phyloP scores from a whole-genome alignment of 2,113 vertebrate genomes.

The Etheostoma cragini region DNA sequence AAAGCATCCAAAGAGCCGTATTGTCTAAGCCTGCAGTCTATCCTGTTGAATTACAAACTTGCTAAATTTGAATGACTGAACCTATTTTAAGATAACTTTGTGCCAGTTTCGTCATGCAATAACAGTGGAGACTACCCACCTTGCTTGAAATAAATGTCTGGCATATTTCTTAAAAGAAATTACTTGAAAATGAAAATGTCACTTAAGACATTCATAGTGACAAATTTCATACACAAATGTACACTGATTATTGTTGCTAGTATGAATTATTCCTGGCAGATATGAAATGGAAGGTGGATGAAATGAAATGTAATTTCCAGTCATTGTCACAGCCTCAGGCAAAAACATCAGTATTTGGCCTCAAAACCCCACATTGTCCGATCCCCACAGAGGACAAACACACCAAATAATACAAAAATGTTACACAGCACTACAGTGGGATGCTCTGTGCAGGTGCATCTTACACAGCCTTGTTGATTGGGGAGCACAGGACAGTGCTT shows the following conservation, averaged over 20 bases:
- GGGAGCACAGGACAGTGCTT: conserved; percentile 52
- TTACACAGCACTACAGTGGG: conserved; percentile 46
- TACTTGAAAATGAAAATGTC: too few relatives aligned
- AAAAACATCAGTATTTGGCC: conserved; percentile 22
- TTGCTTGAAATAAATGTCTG: neutral
- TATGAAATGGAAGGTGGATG: neutral
- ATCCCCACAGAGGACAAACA: conserved; percentile 47
- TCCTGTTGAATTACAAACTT: neutral
- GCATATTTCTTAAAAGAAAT: too few relatives aligned
- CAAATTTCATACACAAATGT: too few relatives aligned
- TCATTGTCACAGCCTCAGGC: conserved; percentile 42
- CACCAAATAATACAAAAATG: conserved; percentile 13
- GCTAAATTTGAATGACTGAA: neutral
- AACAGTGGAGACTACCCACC: too few relatives aligned
- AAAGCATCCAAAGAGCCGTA: neutral
- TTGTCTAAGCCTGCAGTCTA: neutral
- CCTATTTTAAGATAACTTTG: neutral
- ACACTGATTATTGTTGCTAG: neutral
- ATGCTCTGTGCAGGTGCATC: conserved; percentile 72
- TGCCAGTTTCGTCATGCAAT: neutral
- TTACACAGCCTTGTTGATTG: conserved; percentile 42
- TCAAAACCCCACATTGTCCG: neutral
- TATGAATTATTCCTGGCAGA: neutral
- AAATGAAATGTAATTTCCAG: conserved; percentile 41
- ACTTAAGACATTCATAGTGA: too few relatives aligned